Conservation (phyloP, 2,888 invertebrate species). For the Dynastes grantii region DNA sequence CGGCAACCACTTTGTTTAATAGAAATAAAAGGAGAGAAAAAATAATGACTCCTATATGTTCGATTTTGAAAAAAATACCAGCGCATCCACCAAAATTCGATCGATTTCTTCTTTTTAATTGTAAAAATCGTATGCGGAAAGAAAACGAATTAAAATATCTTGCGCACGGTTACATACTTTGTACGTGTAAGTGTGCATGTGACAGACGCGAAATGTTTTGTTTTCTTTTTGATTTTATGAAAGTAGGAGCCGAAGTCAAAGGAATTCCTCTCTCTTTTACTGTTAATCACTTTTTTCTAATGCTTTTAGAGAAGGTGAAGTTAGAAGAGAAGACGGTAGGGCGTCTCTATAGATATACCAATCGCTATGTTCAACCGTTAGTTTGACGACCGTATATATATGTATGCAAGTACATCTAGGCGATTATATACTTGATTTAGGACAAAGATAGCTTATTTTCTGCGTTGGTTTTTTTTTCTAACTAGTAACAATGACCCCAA, state of each 20-base stretch:
- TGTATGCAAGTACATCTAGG: not conserved
- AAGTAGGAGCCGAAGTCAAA: conserved; percentile 34
- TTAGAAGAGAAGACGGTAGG: conserved; percentile 10
- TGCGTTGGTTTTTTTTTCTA: conserved; percentile 7
- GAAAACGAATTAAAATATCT: no score
- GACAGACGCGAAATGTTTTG: conserved; percentile 21
- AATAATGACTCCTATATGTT: not conserved
- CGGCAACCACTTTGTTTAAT: no score
- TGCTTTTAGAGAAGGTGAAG: conserved; percentile 42
- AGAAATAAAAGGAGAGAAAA: not conserved
- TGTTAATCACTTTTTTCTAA: conserved; percentile 41
- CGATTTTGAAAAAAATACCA: not conserved
- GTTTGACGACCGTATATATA: not conserved
- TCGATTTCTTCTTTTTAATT: not conserved
- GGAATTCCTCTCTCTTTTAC: conserved; percentile 50
- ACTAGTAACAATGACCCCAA: conserved; percentile 7
- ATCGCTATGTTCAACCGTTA: conserved; percentile 8
- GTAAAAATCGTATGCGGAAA: not conserved
- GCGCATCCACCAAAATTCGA: conserved; percentile 5
- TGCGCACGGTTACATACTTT: not conserved
- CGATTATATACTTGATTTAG: not conserved
- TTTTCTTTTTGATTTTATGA: conserved; percentile 39
- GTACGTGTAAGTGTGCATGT: not conserved
- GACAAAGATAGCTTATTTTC: conserved; percentile 6
- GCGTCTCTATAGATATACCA: not conserved